phyloP scores from a whole-genome alignment of 2,888 invertebrate genomes.

The Anthrax anthrax region DNA sequence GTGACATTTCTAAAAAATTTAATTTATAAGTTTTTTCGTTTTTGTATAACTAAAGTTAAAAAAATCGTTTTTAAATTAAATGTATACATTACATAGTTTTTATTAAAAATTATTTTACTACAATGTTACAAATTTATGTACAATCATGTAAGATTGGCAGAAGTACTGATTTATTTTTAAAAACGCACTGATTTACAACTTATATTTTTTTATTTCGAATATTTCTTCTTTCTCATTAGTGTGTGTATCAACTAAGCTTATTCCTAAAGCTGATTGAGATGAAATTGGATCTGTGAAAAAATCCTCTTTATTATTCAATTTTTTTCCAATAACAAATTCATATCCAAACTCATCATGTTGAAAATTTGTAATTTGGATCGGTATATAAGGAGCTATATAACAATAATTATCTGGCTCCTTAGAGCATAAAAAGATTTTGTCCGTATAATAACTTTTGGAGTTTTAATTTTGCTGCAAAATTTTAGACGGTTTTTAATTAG shows the following conservation, averaged over 20 bases:
- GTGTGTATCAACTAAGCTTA: neutral
- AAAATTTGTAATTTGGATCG: constrained; percentile 1
- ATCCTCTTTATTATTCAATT: neutral
- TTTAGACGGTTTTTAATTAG: neutral
- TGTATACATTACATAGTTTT: too few relatives aligned
- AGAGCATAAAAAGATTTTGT: neutral
- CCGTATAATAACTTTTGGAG: neutral
- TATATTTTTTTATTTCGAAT: neutral
- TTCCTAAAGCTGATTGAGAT: neutral
- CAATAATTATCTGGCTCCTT: constrained; percentile 1
- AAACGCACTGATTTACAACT: neutral
- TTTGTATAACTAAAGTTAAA: too few relatives aligned
- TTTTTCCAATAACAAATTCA: neutral
- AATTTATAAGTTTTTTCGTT: too few relatives aligned
- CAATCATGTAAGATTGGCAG: neutral
- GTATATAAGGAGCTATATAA: neutral
- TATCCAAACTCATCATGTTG: neutral
- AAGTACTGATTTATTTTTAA: neutral
- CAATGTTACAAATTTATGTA: too few relatives aligned
- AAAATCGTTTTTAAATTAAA: too few relatives aligned
- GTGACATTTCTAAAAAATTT: too few relatives aligned
- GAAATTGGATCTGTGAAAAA: neutral
- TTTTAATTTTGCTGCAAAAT: constrained; percentile 1
- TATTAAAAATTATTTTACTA: too few relatives aligned
- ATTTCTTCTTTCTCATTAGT: neutral